Base-by-base conservation (phyloP, 1,140 invertebrate genomes). In the Leptopilina boulardi region DNA sequence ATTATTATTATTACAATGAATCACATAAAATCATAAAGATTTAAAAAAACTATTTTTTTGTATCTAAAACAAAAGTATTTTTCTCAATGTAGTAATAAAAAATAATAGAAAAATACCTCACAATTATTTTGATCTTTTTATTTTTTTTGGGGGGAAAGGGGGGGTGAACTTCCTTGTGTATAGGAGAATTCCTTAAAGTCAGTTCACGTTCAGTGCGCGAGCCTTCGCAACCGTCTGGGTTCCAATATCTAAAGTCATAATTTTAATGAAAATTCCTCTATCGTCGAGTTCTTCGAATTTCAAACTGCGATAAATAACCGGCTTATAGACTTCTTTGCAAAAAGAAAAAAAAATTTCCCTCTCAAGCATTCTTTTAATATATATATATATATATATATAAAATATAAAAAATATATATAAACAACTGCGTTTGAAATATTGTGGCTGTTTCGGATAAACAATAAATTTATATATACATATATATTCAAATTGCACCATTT, bases 261-360 rank as follows among this genome's bases (percentile, higher is more conserved):
- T 66, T 66, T 66, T 66, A 66, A 66, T 66, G 59, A 66, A 66
- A 66, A 66, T 66, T 66, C 59, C 59, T 66, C 26, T 26, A 66
- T 30, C 59, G 59, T 66, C 59, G 59, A 66, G 23, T 66, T 66
- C 59, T 66, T 66, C 9, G 59, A 66, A 66, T 66, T 66, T 66
- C 59, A 66, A 66, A 66, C 23, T 34, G 21, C 26, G 26, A 66
- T 66, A 66, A 66, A 66, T 66, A 66, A 66, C 23, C 21, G 13
- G 11, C 59, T n/a, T 34, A n/a, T n/a, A 66, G 59, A 66, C 23
- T n/a, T 30, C 26, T 5, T 11, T 15, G 21, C 34, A 38, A 38
- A 38, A 38, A 38, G 9, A 38, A 38, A 30, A 30, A 47, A 47
- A 15, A 47, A 47, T 11, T 47, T 47, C 44, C 13, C 44, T 42